Percentiles rank a stretch among this genome's conserved stretches.
phyloP scores from a whole-genome alignment of 2,113 vertebrate species.

The Ceyx melanurus region DNA sequence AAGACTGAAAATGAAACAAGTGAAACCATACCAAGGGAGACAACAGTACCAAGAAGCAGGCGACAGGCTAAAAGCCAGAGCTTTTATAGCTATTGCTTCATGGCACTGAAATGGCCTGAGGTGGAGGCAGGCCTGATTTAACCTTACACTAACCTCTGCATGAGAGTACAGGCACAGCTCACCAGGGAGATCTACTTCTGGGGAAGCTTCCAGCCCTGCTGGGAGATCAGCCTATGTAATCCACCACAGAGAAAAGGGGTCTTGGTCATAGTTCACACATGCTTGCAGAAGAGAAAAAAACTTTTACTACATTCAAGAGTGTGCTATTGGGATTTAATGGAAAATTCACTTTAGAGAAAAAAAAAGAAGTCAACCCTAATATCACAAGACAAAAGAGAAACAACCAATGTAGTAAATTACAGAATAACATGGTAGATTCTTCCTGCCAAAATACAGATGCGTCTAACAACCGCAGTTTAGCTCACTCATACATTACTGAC shows the following conservation, averaged over 20 bases:
- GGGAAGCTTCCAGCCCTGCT: not conserved
- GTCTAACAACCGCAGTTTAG: not conserved
- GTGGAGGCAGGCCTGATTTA: not conserved
- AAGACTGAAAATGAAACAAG: not conserved
- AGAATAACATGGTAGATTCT: not conserved
- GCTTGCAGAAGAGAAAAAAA: not conserved
- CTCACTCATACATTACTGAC: slow-evolving; percentile 24
- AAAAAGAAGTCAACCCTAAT: not conserved
- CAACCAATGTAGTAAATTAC: not conserved
- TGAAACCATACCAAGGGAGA: not conserved
- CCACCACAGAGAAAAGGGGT: not conserved
- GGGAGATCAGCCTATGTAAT: not conserved
- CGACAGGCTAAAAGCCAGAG: not conserved
- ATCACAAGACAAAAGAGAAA: not conserved
- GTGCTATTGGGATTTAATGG: not conserved
- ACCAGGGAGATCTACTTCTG: not conserved
- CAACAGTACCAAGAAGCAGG: not conserved
- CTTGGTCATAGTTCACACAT: not conserved
- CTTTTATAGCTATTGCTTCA: accelerated
- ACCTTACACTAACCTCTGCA: not conserved
- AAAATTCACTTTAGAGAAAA: not conserved
- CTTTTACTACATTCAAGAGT: not conserved
- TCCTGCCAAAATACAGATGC: not conserved
- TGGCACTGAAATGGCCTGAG: not conserved
- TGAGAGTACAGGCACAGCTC: not conserved